phyloP scores from a whole-genome alignment of 2,888 invertebrate species.

The Latheticus oryzae region DNA sequence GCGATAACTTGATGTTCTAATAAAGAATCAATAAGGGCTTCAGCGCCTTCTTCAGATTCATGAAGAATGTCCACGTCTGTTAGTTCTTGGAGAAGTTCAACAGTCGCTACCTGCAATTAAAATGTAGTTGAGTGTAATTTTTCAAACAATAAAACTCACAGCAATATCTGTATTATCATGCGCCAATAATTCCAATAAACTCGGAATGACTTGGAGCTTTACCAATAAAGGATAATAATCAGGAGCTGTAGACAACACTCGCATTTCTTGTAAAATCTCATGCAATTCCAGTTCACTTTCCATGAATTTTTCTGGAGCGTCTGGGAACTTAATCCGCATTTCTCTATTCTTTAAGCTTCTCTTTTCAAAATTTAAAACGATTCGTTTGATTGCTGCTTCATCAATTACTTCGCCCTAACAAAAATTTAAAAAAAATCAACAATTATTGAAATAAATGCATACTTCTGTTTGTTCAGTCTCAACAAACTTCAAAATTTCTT shows the following conservation, averaged over 20 bases:
- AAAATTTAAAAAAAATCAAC: constrained; percentile 9
- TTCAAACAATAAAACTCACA: constrained; percentile 59
- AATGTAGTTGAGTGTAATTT: constrained; percentile 7
- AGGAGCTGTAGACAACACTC: constrained; percentile 94
- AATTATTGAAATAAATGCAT: neutral
- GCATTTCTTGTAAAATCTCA: constrained; percentile 86
- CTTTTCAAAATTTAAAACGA: constrained; percentile 94
- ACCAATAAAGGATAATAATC: constrained; percentile 94
- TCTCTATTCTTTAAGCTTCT: constrained; percentile 94
- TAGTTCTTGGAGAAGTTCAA: constrained; percentile 80
- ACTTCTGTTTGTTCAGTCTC: constrained; percentile 85
- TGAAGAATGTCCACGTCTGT: constrained; percentile 97
- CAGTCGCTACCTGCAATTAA: constrained; percentile 63
- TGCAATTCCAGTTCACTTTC: constrained; percentile 88
- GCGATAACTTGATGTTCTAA: constrained; percentile 88
- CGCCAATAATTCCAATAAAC: constrained; percentile 89
- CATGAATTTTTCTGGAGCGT: constrained; percentile 98
- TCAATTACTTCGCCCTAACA: constrained; percentile 85
- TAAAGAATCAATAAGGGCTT: constrained; percentile 87
- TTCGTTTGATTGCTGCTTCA: constrained; percentile 87
- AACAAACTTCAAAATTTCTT: constrained; percentile 85
- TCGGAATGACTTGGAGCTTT: constrained; percentile 88
- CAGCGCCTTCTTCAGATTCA: constrained; percentile 92
- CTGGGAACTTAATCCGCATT: constrained; percentile 98
- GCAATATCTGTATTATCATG: constrained; percentile 96